Percentiles rank a stretch among this genome's conserved stretches.
Conservation (phyloP, 2,888 invertebrate genomes). For the Drosophila mimica region DNA sequence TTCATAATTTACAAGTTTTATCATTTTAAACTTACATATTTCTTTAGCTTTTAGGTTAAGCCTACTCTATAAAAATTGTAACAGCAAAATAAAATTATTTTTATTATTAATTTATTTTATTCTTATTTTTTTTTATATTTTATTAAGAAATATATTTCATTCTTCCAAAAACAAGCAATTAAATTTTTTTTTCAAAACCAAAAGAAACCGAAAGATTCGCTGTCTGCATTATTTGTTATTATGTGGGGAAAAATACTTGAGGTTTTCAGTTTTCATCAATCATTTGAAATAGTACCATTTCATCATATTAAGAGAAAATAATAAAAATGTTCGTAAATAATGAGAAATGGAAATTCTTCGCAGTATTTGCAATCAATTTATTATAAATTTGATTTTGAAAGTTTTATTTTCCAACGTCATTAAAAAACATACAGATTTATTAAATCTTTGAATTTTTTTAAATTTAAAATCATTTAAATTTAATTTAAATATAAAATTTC, state of each 20-base stretch:
- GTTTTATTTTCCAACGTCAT: background rate
- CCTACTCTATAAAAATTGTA: too few species aligned
- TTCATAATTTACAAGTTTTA: background rate
- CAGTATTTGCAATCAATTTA: background rate
- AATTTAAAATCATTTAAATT: background rate
- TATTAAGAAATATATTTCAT: too few species aligned
- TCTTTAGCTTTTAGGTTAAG: too few species aligned
- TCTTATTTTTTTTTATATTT: too few species aligned
- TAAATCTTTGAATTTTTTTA: background rate
- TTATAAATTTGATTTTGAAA: background rate
- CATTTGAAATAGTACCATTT: background rate
- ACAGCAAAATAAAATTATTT: too few species aligned
- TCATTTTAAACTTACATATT: background rate
- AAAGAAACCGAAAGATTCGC: background rate
- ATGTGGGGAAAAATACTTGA: too few species aligned
- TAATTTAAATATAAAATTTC: background rate
- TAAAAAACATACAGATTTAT: too few species aligned
- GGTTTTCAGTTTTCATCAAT: background rate
- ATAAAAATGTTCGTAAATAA: background rate
- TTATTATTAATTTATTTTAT: background rate
- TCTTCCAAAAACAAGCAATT: too few species aligned
- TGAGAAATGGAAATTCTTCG: background rate
- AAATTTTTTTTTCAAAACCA: too few species aligned
- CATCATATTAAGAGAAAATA: too few species aligned
- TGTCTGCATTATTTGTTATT: background rate